A percentile compares a stretch with the other conserved stretches of the same genome.
Evolutionary conservation across 2,113 vertebrate genomes (phyloP).

Genomic region (Thamnophis sirtalis): DNA sequence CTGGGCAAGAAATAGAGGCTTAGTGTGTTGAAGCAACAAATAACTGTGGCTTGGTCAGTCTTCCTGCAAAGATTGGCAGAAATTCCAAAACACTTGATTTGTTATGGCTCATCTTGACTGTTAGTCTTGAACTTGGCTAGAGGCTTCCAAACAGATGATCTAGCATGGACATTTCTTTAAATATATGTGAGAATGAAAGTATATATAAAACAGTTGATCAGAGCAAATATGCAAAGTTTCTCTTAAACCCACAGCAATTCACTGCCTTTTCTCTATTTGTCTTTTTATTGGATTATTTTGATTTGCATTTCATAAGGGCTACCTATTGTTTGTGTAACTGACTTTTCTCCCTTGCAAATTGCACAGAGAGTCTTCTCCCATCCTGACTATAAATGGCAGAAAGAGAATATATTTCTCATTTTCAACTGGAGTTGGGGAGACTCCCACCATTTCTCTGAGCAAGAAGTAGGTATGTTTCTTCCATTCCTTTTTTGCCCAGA

Average conservation of each 20-base stretch:
- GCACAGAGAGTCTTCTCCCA: no score
- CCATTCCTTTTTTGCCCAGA: no score
- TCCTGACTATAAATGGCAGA: no score
- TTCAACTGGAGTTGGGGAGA: no score
- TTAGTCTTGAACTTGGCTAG: not conserved
- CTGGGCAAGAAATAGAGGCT: not conserved
- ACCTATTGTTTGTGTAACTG: no score
- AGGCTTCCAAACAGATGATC: not conserved
- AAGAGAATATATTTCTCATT: no score
- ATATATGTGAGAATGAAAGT: not conserved
- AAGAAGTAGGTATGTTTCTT: no score
- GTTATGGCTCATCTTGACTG: not conserved
- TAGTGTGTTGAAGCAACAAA: not conserved
- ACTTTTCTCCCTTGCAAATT: no score
- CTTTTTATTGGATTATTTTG: no score
- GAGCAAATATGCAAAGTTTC: not conserved
- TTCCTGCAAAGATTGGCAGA: not conserved
- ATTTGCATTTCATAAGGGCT: no score
- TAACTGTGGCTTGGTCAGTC: not conserved
- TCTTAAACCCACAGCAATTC: not conserved
- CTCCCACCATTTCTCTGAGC: no score
- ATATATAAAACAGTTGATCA: not conserved
- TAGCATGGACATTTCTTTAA: not conserved
- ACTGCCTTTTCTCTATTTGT: no score
- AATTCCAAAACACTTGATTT: not conserved